Conservation (phyloP, 2,797 vertebrate species). For the Gorsachius magnificus region DNA sequence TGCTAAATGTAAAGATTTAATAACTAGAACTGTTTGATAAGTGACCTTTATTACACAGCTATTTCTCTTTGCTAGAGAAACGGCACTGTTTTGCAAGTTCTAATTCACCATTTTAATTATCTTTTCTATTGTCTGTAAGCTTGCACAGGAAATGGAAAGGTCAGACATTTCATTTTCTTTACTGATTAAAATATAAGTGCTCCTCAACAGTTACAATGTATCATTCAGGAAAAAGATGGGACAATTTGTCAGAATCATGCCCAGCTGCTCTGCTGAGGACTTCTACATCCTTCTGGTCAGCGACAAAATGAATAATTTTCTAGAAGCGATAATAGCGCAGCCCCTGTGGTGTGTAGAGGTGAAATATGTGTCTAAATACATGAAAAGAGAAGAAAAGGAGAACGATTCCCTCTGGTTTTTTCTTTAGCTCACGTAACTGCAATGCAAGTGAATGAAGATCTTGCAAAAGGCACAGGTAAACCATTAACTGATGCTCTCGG, state of each 20-base stretch:
- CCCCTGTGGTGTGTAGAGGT: background rate
- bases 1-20: conserved; percentile 81
- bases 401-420: background rate
- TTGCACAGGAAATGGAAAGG: conserved; percentile 73
- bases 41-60: conserved; percentile 77
- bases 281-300: background rate
- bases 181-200: conserved; percentile 76
- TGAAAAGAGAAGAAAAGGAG: background rate
- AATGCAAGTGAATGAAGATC: background rate
- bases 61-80: conserved; percentile 66
- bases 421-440: background rate
- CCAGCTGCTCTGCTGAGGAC: background rate
- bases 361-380: background rate
- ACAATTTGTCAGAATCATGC: conserved; percentile 37
- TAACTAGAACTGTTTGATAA: conserved; percentile 79
- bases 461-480: background rate
- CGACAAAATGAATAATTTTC: background rate
- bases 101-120: conserved; percentile 80
- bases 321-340: background rate
- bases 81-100: conserved; percentile 72
- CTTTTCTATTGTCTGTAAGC: conserved; percentile 74
- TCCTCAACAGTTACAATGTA: conserved; percentile 60
- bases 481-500: accelerated
- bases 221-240: conserved; percentile 57
- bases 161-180: conserved; percentile 76